A percentile compares a stretch with the other conserved stretches of the same genome.
phyloP scores from a whole-genome alignment of 2,888 invertebrate species.

The Drosophila gaucha region DNA sequence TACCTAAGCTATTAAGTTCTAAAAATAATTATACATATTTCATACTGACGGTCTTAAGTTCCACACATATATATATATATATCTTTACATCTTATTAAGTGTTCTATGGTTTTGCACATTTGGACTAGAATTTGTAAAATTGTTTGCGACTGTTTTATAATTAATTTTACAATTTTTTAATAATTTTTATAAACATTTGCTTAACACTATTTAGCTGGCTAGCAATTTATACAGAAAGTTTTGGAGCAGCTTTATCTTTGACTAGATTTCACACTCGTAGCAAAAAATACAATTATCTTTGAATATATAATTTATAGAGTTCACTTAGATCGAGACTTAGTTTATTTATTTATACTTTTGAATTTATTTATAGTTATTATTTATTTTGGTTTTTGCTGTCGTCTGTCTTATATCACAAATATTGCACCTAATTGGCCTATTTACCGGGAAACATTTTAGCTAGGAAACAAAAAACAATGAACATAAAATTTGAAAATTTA shows the following conservation, averaged over 20 bases:
- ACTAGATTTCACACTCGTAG: slow-evolving; percentile 75
- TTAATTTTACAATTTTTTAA: neutral
- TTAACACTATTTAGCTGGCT: slow-evolving; percentile 26
- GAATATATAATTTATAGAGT: neutral
- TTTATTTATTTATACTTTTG: neutral
- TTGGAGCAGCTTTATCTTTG: slow-evolving; percentile 48
- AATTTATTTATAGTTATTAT: neutral
- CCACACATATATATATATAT: slow-evolving; percentile 2
- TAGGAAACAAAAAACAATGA: slow-evolving; percentile 50
- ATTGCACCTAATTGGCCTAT: slow-evolving; percentile 84
- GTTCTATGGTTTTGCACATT: slow-evolving; percentile 20
- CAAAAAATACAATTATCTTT: slow-evolving; percentile 31
- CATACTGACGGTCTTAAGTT: slow-evolving; percentile 21
- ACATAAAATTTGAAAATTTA: slow-evolving; percentile 4
- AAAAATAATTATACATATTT: slow-evolving; percentile 3
- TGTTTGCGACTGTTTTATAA: slow-evolving; percentile 22
- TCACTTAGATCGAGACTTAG: slow-evolving; percentile 1
- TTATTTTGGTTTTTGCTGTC: slow-evolving; percentile 25
- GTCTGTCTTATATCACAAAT: slow-evolving; percentile 83
- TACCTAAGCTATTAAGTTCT: slow-evolving; percentile 21
- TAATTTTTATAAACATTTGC: slow-evolving; percentile 16
- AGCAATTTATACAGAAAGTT: slow-evolving; percentile 32
- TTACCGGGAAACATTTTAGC: slow-evolving; percentile 61
- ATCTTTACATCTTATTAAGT: slow-evolving; percentile 1
- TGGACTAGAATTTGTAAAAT: slow-evolving; percentile 42